Evolutionary conservation across 2,797 vertebrate genomes (phyloP).

Genomic region (Hypotaenidia okinawae): DNA sequence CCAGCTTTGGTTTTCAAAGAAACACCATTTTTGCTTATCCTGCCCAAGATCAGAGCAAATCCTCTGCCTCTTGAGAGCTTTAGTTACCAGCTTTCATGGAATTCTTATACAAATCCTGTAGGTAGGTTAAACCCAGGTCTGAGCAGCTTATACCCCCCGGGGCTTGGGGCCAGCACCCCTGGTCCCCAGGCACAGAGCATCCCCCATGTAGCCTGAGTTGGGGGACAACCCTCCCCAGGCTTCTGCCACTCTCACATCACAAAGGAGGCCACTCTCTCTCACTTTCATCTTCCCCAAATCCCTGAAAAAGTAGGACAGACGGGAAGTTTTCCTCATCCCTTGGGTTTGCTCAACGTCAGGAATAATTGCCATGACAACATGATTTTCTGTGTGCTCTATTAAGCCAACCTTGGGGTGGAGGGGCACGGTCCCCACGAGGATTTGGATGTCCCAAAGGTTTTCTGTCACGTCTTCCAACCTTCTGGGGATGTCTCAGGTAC

Average conservation of each 20-base stretch:
- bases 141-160: not conserved
- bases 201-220: accelerated
- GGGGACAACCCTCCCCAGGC: not conserved
- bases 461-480: not conserved
- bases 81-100: not conserved
- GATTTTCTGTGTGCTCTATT: not conserved
- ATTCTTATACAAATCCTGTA: constrained; percentile 27
- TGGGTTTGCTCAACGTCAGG: not conserved
- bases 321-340: not conserved
- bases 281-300: not conserved
- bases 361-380: not conserved
- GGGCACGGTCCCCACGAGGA: accelerated
- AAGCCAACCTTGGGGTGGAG: not conserved
- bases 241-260: not conserved
- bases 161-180: not conserved
- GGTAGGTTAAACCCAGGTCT: not conserved
- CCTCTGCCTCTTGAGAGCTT: constrained; percentile 11
- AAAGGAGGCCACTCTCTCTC: not conserved
- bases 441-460: not conserved
- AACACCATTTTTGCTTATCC: not conserved
- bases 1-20: not conserved
- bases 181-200: not conserved
- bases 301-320: not conserved
- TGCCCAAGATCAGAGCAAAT: not conserved
- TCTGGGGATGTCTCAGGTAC: not conserved